Base-by-base conservation (phyloP, 1,140 invertebrate genomes). In the Brachionus manjavacas region DNA sequence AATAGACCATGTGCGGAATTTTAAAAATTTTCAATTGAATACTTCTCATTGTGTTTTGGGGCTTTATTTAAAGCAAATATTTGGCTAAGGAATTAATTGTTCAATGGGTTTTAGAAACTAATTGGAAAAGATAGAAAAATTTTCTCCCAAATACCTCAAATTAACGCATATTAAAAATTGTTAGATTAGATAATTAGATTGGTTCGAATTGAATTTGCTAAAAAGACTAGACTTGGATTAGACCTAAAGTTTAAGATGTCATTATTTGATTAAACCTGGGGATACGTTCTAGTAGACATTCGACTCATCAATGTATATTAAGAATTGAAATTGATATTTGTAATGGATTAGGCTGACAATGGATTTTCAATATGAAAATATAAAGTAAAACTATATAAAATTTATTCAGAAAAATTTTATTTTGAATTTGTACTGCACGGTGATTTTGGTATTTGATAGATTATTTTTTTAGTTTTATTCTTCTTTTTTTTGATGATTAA, bases 31-130 rank as follows among this genome's bases (percentile, higher is more conserved):
- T 49, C 20, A 76, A 76, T 49, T 35, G 46, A 76, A 76, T 49
- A 49, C 25, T 49, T 76, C 23, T 76, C 23, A 43, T 49, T 46
- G 41, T 46, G 20, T 76, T 28, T 52, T 76, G 14, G 14, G 25
- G 66, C 66, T 68, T 68, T 68, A 68, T 72, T 16, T 72, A 72
- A 72, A 72, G 68, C 43, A 72, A 72, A 72, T 72, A 72, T 72
- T 72, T 72, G 20, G 25, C 23, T 76, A 49, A 25, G 41, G 68
- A 41, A 72, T 72, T 72, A 72, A 72, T 39, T 39, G 8, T 41
- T 41, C 31, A 72, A 72, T 72, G 39, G 12, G 14, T 20, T 31
- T 68, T 68, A 35, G 14, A 31, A 68, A 31, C 9, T 68, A 35
- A 68, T 68, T 68, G 66, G 28, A 68, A 68, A 68, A 68, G 8